Evolutionary conservation across 1,140 invertebrate genomes (phyloP), one percentile per base, ranked within the genome.

Genomic region (Wiebesia pumilae): DNA sequence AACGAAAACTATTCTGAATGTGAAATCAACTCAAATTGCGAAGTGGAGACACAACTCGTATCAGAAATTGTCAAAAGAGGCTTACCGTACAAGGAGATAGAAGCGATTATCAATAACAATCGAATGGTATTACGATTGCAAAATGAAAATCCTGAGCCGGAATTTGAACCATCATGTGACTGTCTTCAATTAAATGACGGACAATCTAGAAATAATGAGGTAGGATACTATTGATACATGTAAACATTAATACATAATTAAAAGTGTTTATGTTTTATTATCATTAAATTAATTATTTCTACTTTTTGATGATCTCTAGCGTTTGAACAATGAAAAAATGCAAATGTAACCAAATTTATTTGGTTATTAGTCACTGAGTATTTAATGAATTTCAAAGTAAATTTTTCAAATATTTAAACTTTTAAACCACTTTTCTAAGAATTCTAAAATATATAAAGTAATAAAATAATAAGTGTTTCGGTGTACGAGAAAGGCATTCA

Each of bases 81-180:
- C 21, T n/a, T 89, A 14, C 91, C 92, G 0, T 93, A 91, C 67
- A 92, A 93, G 33, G 92, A 93, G 69, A 89, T 93, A 3, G 90
- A 93, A 81, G 90, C 89, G 0, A 75, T 89, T 3, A 89, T 94
- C 33, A 94, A 94, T 71, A 85, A 93, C n/a, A 93, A 92, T 88
- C 88, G 86, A 14, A 83, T 94, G 88, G 88, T 91, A 0, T 83
- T 93, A 10, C 89, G 93, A 54, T 87, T 90, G 21, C 91, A 93
- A 47, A 91, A 89, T 6, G 88, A 91, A 24, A 1, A 67, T 14
- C 54, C 62, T 16, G 10, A 35, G 0, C 14, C 54, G 0, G 88
- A 91, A 16, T 92, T 83, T 80, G 91, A 92, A 30, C 90, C 91
- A 0, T 87, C 88, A 10, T 93, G 93, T 78, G 91, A 92, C 16